These are phyloP conservation scores for Drosophila setosimentum DNA, from an alignment of 2,888 invertebrate species.

Conservation along the genomic window DNA sequence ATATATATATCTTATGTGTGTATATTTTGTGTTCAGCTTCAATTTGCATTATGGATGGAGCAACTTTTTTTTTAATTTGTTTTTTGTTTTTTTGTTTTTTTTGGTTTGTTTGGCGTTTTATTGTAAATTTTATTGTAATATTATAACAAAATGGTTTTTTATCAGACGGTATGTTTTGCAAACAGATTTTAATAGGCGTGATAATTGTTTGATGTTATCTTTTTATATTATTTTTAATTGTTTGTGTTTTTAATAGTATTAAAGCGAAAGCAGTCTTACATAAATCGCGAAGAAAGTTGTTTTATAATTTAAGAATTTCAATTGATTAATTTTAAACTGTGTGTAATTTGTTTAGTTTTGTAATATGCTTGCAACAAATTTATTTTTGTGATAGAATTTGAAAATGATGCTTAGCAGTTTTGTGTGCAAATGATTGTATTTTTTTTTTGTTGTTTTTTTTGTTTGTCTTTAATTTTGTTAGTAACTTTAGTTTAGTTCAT, in stretches of 20 bases:
- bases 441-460: conserved; percentile 2
- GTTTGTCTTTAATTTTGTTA: background rate
- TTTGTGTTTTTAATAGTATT: conserved; percentile 21
- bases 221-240: conserved; percentile 12
- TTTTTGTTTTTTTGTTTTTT: conserved; percentile 6
- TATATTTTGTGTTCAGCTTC: conserved; percentile 33
- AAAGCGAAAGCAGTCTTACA: conserved; percentile 56
- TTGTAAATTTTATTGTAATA: conserved; percentile 37
- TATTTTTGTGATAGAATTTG: background rate
- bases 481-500: conserved; percentile 8
- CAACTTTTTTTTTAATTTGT: conserved; percentile 32
- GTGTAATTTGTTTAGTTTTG: background rate
- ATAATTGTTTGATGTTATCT: conserved; percentile 5
- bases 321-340: conserved; percentile 4
- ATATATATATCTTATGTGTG: background rate
- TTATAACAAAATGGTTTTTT: conserved; percentile 55
- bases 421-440: conserved; percentile 11
- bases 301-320: background rate
- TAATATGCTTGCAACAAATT: background rate
- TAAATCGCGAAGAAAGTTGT: conserved; percentile 41
- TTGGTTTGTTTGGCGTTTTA: conserved; percentile 20
- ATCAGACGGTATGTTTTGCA: conserved; percentile 43
- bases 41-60: conserved; percentile 62
- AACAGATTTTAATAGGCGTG: conserved; percentile 27
- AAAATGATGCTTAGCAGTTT: background rate